Evolutionary conservation across 1,140 invertebrate genomes (phyloP), one percentile per base, ranked within the genome.

Genomic region (Drosophila bifasciata): DNA sequence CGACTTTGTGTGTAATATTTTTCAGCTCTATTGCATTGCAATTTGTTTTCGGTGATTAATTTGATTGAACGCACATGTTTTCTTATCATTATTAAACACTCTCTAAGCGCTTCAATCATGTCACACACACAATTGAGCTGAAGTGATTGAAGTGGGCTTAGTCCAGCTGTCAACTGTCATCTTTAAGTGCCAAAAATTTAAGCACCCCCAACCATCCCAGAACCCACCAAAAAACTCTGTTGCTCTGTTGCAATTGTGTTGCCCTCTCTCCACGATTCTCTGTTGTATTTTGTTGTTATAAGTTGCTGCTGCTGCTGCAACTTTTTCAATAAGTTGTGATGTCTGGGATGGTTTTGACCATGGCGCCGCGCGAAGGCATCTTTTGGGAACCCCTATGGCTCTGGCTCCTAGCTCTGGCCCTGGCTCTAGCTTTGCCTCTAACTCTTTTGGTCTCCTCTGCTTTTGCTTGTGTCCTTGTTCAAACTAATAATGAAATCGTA

Each of bases 401-500:
- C 25, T 25, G 39, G 36, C 52, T 50, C 25, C 3, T 9, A 19
- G 4, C 25, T 48, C 56, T 19, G 41, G 13, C 62, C 32, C 28
- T 32, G 8, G n/a, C n/a, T n/a, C 28, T 9, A 2, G n/a, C n/a
- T n/a, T n/a, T n/a, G n/a, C n/a, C n/a, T n/a, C n/a, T n/a, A n/a
- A n/a, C n/a, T n/a, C n/a, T 9, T 3, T 11, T 36, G 32, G 3
- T 13, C 32, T 13, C 11, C 48, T 59, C 48, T 59, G 28, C 44
- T n/a, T 60, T 50, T 61, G 44, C 48, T 39, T 45, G 43, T 85
- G 76, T 67, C 81, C 73, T 70, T 81, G 83, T 71, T 88, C 81
- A 86, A 86, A 88, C 81, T 86, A 86, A 86, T 86, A 86, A 86
- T 86, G 81, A 86, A 86, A 88, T 86, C 83, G 81, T 86, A 86